Percentiles rank a stretch among this genome's conserved stretches.
phyloP scores from a whole-genome alignment of 2,113 vertebrate species.

The Oreotragus oreotragus region DNA sequence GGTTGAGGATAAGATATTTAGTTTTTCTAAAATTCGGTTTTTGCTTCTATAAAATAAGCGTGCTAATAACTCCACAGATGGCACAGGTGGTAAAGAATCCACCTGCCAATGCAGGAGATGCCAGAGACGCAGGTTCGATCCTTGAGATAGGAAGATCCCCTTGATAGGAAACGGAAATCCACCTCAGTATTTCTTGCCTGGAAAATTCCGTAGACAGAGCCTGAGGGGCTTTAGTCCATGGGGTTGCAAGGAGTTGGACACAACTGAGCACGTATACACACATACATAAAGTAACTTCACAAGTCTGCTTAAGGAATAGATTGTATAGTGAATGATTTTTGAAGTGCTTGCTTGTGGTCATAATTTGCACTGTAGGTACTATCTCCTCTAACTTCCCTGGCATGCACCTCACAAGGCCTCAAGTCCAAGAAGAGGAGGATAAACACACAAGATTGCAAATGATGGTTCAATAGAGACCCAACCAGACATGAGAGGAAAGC shows the following conservation, averaged over 20 bases:
- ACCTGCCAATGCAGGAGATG: background rate
- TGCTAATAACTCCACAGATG: background rate
- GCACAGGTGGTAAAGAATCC: background rate
- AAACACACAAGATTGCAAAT: background rate
- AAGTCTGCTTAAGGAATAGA: background rate
- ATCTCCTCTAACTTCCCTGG: background rate
- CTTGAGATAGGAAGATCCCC: accelerated
- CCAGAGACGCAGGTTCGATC: background rate
- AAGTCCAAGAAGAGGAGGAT: background rate
- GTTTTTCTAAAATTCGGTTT: background rate
- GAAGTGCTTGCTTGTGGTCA: background rate
- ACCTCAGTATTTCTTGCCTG: background rate
- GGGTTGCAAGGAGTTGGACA: background rate
- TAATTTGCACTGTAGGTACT: background rate
- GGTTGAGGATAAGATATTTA: background rate
- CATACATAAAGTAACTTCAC: background rate
- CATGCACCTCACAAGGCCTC: background rate
- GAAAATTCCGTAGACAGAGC: background rate
- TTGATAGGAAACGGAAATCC: background rate
- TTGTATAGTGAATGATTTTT: background rate
- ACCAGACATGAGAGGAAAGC: background rate
- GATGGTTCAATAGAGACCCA: background rate
- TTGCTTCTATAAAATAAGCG: background rate
- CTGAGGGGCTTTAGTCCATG: background rate
- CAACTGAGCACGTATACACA: background rate